phyloP scores from a whole-genome alignment of 2,888 invertebrate species.

The Orchesella flavescens region DNA sequence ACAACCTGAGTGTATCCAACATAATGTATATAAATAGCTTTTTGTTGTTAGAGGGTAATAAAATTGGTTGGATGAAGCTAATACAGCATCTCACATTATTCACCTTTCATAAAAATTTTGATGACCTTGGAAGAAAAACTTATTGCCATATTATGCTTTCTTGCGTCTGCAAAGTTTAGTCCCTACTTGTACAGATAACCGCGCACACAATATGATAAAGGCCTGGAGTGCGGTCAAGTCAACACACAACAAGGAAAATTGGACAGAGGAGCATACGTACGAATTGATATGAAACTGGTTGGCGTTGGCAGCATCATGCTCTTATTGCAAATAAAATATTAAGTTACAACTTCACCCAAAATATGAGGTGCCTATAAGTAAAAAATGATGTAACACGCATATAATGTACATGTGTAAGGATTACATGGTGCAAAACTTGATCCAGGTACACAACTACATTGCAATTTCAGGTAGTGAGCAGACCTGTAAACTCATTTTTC shows the following conservation, averaged over 20 bases:
- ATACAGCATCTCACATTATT: background rate
- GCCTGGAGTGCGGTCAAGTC: too few species aligned
- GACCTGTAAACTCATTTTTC: too few species aligned
- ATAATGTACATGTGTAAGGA: too few species aligned
- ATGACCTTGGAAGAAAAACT: background rate
- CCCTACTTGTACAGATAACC: background rate
- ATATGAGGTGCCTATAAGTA: too few species aligned
- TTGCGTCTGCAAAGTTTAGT: background rate
- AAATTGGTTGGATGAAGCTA: background rate
- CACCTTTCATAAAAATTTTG: background rate
- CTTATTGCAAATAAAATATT: background rate
- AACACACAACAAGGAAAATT: background rate
- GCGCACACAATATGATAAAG: background rate
- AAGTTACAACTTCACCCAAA: too few species aligned
- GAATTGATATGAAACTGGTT: background rate
- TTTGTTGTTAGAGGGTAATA: background rate
- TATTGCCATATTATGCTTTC: background rate
- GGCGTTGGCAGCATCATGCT: background rate
- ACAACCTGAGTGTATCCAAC: background rate
- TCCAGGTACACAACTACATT: too few species aligned
- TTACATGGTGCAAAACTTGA: too few species aligned
- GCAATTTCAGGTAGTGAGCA: too few species aligned
- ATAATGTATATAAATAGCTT: background rate
- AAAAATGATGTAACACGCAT: too few species aligned
- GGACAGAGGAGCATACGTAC: background rate